These are phyloP conservation scores for Salmo trutta DNA, from an alignment of 2,797 vertebrate species.

Conservation along the genomic window DNA sequence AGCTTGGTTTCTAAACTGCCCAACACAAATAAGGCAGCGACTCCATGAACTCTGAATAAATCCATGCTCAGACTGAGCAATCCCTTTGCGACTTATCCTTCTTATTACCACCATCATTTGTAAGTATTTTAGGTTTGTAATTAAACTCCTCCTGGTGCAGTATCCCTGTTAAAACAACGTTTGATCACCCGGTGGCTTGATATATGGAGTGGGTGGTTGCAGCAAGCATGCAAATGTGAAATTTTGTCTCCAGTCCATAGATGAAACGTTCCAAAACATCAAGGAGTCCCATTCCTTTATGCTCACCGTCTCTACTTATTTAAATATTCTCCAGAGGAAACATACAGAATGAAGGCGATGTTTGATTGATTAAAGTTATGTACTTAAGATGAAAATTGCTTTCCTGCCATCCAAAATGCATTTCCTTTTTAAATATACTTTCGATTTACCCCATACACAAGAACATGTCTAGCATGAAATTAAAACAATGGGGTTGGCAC, in stretches of 20 bases:
- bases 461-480: conserved; percentile 72
- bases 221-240: conserved; percentile 64
- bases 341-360: conserved; percentile 20
- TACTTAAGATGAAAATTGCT: conserved; percentile 39
- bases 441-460: conserved; percentile 56
- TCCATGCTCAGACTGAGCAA: not conserved
- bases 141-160: conserved; percentile 63
- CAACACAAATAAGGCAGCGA: conserved; percentile 66
- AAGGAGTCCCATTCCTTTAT: conserved; percentile 55
- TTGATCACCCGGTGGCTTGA: conserved; percentile 64
- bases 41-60: conserved; percentile 40
- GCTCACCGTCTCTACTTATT: conserved; percentile 40
- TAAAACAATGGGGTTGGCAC: conserved; percentile 68
- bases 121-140: conserved; percentile 69
- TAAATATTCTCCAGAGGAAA: conserved; percentile 26
- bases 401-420: conserved; percentile 25
- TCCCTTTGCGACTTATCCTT: not conserved
- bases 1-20: conserved; percentile 64
- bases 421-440: conserved; percentile 59
- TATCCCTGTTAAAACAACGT: conserved; percentile 68
- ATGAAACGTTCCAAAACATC: conserved; percentile 58
- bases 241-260: conserved; percentile 57
- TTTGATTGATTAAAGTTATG: conserved; percentile 48
- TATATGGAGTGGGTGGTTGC: conserved; percentile 66
- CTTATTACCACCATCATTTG: conserved; percentile 58